Evolutionary conservation across 2,888 invertebrate genomes (phyloP).

Genomic region (Drosophila helvetica): DNA sequence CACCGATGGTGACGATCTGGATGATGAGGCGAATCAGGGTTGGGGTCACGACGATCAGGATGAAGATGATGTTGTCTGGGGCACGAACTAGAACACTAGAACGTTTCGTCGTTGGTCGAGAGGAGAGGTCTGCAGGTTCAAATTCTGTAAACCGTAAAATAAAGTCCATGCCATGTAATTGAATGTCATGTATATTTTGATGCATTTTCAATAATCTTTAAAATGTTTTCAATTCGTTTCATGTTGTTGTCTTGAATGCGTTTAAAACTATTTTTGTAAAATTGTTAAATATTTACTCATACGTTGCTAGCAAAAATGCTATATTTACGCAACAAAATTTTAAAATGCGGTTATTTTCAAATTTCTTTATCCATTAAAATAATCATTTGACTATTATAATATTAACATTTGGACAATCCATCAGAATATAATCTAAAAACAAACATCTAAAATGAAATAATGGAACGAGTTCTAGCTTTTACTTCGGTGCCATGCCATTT

Average conservation of each 20-base stretch:
- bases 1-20: conserved; percentile 50
- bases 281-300: conserved; percentile 61
- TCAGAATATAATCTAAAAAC: conserved; percentile 27
- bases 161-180: conserved; percentile 22
- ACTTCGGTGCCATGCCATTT: neutral
- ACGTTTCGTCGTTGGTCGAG: too few relatives aligned
- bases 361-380: conserved; percentile 36
- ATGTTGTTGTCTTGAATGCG: conserved; percentile 43
- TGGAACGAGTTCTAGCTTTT: conserved; percentile 13
- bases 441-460: conserved; percentile 14
- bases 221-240: conserved; percentile 60
- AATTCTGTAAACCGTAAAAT: conserved; percentile 18
- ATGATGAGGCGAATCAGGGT: conserved; percentile 63
- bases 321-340: conserved; percentile 71
- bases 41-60: conserved; percentile 82
- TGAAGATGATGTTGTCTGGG: conserved; percentile 68
- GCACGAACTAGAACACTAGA: conserved; percentile 15
- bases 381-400: conserved; percentile 58
- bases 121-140: too few relatives aligned
- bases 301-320: conserved; percentile 69
- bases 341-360: conserved; percentile 60
- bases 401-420: conserved; percentile 57
- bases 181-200: conserved; percentile 64
- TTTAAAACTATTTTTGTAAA: conserved; percentile 70
- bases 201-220: conserved; percentile 47